These are phyloP conservation scores for Pollenia angustigena DNA, from an alignment of 2,888 invertebrate genomes.

Conservation along the genomic window DNA sequence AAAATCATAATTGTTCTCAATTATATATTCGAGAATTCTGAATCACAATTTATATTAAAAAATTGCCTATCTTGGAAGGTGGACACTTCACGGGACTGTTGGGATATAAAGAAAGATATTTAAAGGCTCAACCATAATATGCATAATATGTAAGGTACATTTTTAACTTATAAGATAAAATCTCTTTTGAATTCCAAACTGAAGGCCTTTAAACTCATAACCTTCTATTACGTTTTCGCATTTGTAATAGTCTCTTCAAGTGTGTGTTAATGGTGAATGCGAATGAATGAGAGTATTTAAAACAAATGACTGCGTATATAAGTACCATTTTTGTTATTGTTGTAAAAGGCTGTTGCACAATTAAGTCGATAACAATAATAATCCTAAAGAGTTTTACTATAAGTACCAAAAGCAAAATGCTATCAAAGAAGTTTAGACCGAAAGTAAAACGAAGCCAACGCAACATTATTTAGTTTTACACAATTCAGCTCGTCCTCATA, in stretches of 20 bases:
- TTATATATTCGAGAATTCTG: no score
- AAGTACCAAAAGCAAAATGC: constrained; percentile 29
- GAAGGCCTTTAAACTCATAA: neutral
- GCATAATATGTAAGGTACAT: no score
- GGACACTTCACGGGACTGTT: no score
- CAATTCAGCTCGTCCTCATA: constrained; percentile 11
- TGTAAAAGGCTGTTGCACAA: constrained; percentile 73
- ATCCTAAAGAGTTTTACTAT: constrained; percentile 52
- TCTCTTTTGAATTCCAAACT: no score
- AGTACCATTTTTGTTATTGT: constrained; percentile 68
- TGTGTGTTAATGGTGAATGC: constrained; percentile 30
- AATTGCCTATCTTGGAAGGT: no score
- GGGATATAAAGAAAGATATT: no score
- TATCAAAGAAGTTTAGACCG: constrained; percentile 59
- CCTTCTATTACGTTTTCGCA: neutral
- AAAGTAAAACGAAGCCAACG: constrained; percentile 48
- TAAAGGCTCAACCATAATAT: no score
- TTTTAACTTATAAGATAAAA: no score
- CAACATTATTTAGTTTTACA: constrained; percentile 12
- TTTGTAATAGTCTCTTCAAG: neutral
- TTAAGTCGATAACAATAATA: constrained; percentile 72
- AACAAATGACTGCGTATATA: constrained; percentile 71
- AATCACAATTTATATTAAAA: no score
- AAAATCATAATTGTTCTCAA: no score
- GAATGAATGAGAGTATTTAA: constrained; percentile 43